These are phyloP conservation scores for Felis catus DNA, from an alignment of 2,113 vertebrate species.

Conservation along the genomic window F.catus_Fca126_mat1.0 CM031418.1:105484501-105485000, in stretches of 20 bases:
- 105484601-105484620: not conserved
- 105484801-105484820: not conserved
- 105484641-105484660: not conserved
- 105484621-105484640: not conserved
- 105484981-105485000: not conserved
- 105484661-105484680: not conserved
- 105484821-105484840: not conserved
- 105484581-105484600: not conserved
- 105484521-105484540: not conserved
- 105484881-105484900: not conserved
- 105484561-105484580: not conserved
- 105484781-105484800: not conserved
- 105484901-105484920: not conserved
- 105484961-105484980: not conserved
- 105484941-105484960: too few relatives aligned
- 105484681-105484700: not conserved
- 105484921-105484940: not conserved
- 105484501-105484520: not conserved
- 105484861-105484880: not conserved
- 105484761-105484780: not conserved
- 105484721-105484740: not conserved
- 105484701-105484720: not conserved
- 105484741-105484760: not conserved
- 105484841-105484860: not conserved
- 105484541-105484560: not conserved